Conservation (phyloP, 2,797 vertebrate genomes). For the Neomorphus geoffroyi region DNA sequence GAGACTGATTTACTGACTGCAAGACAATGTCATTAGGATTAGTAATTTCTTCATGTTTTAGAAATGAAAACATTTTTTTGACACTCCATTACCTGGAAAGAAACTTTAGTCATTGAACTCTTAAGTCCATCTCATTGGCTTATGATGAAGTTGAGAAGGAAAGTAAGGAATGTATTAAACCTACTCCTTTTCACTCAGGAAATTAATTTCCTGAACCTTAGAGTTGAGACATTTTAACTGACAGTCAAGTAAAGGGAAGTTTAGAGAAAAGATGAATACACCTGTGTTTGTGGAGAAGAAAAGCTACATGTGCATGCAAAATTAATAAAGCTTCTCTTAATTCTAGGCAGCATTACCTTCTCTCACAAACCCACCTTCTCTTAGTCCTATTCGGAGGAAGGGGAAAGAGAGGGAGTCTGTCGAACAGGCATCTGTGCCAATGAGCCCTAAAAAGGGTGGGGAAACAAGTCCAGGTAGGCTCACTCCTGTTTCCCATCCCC, state of each 20-base stretch:
- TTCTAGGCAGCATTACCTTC: conserved; percentile 91
- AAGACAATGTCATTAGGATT: not conserved
- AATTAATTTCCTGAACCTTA: not conserved
- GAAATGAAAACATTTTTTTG: not conserved
- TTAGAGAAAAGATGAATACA: not conserved
- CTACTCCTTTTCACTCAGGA: not conserved
- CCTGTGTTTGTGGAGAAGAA: not conserved
- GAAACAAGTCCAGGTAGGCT: conserved; percentile 86
- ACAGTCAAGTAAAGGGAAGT: not conserved
- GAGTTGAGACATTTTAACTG: not conserved
- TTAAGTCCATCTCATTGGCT: not conserved
- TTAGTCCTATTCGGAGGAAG: conserved; percentile 96
- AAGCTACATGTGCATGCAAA: not conserved
- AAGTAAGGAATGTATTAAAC: not conserved
- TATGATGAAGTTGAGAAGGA: not conserved
- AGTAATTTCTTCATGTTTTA: not conserved
- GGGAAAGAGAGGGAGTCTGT: conserved; percentile 90
- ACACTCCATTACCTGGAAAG: not conserved
- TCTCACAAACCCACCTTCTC: conserved; percentile 90
- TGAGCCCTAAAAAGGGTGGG: conserved; percentile 92
- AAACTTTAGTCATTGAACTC: not conserved
- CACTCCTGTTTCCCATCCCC: not conserved
- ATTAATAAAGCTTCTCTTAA: not conserved
- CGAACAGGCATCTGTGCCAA: conserved; percentile 82
- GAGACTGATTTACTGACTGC: not conserved